Base-by-base conservation (phyloP, 2,888 invertebrate species). In the Brachylomia viminalis region DNA sequence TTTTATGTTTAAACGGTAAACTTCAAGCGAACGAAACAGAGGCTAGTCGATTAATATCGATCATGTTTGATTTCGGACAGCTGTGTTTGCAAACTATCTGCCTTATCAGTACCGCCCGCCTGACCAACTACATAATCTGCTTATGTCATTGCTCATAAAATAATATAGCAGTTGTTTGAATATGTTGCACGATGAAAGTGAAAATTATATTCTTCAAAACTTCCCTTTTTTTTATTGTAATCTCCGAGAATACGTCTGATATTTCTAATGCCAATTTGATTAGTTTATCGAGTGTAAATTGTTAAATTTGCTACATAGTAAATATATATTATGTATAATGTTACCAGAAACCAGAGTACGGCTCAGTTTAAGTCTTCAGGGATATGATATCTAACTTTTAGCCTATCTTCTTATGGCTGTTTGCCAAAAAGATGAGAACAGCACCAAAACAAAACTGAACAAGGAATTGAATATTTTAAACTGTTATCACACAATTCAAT, bases 21-120 rank as follows among this genome's bases (percentile, higher is more conserved):
- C 5, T 38, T 38, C 38, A 38, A 38, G 38, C 38, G 42, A 10
- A 42, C 10, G 42, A 42, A 42, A 10, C 42, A 42, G 42, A 42
- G 10, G 10, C 42, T 10, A 42, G 42, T 42, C 42, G 10, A 42
- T 42, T 42, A 56, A 65, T 66, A 59, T 61, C 52, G 42, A 68
- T 52, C 23, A 2, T 69, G 45, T 77, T 58, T 61, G 49, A 13
- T 10, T 52, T 15, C 2, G 1, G 33, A 30, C 59, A 61, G 59
- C 79, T 54, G 77, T 77, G 71, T 77, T 64, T 56, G 73, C 27
- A 49, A 72, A 64, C 56, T 23, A 33, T 71, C 38, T 11, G 1
- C 2, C 42, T 80, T 77, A 77, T 77, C 77, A 54, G 38, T 45
- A 20, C 52, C 52, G n/a, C n/a, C 6, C 8, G 33, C 0, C 4